Conservation (phyloP, 2,888 invertebrate genomes). For the Chrysopilus asiliformis region DNA sequence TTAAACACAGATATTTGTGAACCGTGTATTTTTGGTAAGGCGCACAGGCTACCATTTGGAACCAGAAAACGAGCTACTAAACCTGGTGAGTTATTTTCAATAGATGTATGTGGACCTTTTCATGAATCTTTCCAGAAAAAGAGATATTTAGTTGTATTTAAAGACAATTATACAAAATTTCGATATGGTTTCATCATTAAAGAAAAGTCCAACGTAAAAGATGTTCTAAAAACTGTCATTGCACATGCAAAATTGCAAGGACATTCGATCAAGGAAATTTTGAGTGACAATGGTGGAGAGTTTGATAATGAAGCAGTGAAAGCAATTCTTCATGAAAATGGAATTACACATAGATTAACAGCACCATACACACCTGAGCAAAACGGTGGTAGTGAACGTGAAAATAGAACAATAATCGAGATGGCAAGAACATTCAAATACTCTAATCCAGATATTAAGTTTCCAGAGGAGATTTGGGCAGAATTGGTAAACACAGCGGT, state of each 20-base stretch:
- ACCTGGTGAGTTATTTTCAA: neutral
- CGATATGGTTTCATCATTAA: neutral
- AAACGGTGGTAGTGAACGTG: slow-evolving; percentile 17
- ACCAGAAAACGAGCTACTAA: neutral
- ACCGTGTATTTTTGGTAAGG: slow-evolving; percentile 1
- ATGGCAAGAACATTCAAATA: slow-evolving; percentile 13
- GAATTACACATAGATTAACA: neutral
- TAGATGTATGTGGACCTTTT: slow-evolving; percentile 1
- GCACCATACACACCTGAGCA: slow-evolving; percentile 16
- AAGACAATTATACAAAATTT: slow-evolving; percentile 1
- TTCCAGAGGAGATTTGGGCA: slow-evolving; percentile 1
- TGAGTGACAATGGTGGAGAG: too few relatives aligned
- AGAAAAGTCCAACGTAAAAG: neutral
- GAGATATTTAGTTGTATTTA: slow-evolving; percentile 1
- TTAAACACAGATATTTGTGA: neutral
- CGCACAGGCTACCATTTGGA: neutral
- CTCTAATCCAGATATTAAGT: neutral
- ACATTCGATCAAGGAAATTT: too few relatives aligned
- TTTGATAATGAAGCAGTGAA: too few relatives aligned
- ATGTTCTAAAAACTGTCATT: too few relatives aligned
- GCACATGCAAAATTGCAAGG: too few relatives aligned
- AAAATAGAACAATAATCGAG: slow-evolving; percentile 12
- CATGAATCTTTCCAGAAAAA: neutral
- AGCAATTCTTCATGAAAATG: too few relatives aligned
- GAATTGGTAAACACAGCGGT: slow-evolving; percentile 1